Conservation (phyloP, 1,140 invertebrate species). For the Drosophila ironensis region DNA sequence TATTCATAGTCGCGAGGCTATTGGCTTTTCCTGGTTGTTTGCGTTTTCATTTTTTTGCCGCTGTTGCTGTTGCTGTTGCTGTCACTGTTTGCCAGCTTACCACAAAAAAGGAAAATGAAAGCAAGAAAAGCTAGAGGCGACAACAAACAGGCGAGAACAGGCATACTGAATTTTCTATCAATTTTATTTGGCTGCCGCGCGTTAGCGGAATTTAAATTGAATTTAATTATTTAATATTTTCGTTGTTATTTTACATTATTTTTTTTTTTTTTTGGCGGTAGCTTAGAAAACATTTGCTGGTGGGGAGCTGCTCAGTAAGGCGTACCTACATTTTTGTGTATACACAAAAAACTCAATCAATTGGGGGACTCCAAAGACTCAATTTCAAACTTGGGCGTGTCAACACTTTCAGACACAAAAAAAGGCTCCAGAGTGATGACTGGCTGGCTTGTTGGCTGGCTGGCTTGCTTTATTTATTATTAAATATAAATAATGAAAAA, state of each 20-base stretch:
- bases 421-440: neutral
- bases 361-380: conserved; percentile 11
- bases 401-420: conserved; percentile 25
- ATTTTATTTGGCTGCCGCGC: neutral
- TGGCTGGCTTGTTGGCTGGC: neutral
- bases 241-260: too few species aligned
- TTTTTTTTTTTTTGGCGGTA: conserved; percentile 4
- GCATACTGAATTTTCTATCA: conserved; percentile 28
- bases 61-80: too few species aligned
- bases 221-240: conserved; percentile 42
- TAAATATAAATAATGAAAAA: conserved; percentile 62
- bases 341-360: neutral
- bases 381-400: conserved; percentile 32
- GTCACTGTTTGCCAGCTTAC: neutral
- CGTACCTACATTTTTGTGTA: conserved; percentile 20
- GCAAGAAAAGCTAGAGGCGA: neutral
- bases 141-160: neutral
- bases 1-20: too few species aligned
- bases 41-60: too few species aligned
- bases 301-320: conserved; percentile 11
- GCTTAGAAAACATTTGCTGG: conserved; percentile 11
- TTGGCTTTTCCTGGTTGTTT: too few species aligned
- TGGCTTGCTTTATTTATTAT: conserved; percentile 51
- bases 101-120: neutral
- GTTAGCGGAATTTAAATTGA: conserved; percentile 34